A percentile compares a stretch with the other conserved stretches of the same genome.
Conservation (phyloP, 1,140 invertebrate species). For the Drosophila novamexicana region DNA sequence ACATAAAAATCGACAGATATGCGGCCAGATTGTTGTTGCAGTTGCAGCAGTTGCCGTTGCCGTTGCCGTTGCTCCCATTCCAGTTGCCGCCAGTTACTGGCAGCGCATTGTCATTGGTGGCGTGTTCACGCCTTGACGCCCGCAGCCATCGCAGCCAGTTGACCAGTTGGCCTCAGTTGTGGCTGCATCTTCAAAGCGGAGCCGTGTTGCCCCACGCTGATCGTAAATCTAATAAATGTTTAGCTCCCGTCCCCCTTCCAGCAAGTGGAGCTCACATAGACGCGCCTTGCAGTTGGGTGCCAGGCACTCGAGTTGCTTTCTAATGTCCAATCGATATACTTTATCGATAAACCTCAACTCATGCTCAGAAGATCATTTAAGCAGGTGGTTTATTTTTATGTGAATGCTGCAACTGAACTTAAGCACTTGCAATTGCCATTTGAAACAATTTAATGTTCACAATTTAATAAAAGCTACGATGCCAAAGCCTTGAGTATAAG, state of each 20-base stretch:
- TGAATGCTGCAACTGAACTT: neutral
- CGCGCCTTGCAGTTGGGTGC: too few relatives aligned
- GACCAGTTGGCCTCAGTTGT: constrained; percentile 2
- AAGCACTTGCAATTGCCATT: neutral
- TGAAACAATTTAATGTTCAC: neutral
- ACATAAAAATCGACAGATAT: constrained; percentile 84
- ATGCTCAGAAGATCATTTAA: neutral
- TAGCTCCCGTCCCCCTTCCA: neutral
- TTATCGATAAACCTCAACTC: constrained; percentile 22
- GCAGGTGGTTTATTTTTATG: neutral
- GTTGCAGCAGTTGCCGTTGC: constrained; percentile 12
- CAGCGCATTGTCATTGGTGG: constrained; percentile 76
- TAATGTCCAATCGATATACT: constrained; percentile 36
- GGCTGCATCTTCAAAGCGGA: constrained; percentile 71
- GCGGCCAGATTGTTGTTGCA: constrained; percentile 49
- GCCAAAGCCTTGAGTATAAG: too few relatives aligned
- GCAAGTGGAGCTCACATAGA: too few relatives aligned
- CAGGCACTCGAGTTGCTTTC: constrained; percentile 1
- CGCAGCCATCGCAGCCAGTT: constrained; percentile 56
- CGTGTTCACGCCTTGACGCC: constrained; percentile 81
- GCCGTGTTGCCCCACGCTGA: constrained; percentile 52
- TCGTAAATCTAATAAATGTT: constrained; percentile 83
- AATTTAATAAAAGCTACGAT: neutral
- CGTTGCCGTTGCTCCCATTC: constrained; percentile 14
- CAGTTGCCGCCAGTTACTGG: constrained; percentile 26